Evolutionary conservation across 2,797 vertebrate species (phyloP).

Genomic region (Phalloptychus januarius): DNA sequence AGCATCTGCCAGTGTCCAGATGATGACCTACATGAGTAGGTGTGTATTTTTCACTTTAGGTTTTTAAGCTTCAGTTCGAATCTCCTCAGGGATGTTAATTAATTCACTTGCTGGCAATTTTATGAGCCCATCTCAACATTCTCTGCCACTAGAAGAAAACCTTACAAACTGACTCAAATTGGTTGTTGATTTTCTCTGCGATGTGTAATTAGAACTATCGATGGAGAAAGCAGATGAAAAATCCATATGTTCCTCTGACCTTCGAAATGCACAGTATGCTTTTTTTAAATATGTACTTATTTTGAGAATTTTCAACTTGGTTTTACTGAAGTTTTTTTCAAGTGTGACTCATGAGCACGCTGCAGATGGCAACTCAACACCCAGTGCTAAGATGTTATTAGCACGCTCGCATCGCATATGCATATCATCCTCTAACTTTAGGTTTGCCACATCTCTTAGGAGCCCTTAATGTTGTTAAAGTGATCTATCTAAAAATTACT

Average conservation of each 20-base stretch:
- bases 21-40: not conserved
- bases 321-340: not conserved
- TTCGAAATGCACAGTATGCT: not conserved
- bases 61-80: not conserved
- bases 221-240: conserved; percentile 6
- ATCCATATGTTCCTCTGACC: conserved; percentile 1
- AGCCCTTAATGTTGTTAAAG: not conserved
- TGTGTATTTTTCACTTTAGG: not conserved
- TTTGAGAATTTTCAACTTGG: not conserved
- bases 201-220: not conserved
- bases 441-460: not conserved
- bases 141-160: not conserved
- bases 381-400: not conserved
- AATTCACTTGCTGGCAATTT: not conserved
- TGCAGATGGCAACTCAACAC: not conserved
- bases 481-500: not conserved
- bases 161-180: conserved; percentile 9
- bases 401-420: not conserved
- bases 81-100: not conserved
- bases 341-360: not conserved
- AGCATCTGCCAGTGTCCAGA: not conserved
- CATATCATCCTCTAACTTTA: not conserved
- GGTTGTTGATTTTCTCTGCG: conserved; percentile 3
- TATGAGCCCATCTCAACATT: conserved; percentile 2
- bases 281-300: not conserved